These are phyloP conservation scores for Diglossa brunneiventris DNA, from an alignment of 2,113 vertebrate species.

Conservation along the genomic window DNA sequence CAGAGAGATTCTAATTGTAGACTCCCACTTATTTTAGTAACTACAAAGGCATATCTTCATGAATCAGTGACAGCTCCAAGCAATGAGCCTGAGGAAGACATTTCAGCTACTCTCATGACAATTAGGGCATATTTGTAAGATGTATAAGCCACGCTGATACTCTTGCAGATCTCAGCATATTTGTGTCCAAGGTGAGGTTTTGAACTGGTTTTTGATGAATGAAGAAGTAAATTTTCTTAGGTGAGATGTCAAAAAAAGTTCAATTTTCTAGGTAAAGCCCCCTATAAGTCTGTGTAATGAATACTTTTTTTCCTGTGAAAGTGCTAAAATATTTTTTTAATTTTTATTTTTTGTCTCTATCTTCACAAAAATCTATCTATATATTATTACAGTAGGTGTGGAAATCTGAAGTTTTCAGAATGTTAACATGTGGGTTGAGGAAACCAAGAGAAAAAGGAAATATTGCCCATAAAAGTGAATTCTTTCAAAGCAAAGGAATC, in stretches of 20 bases:
- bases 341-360: neutral
- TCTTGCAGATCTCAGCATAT: neutral
- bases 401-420: neutral
- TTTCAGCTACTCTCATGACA: neutral
- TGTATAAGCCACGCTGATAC: neutral
- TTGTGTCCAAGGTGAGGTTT: neutral
- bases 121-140: neutral
- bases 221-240: neutral
- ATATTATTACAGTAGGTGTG: neutral
- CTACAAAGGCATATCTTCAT: neutral
- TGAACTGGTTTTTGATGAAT: neutral
- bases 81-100: neutral
- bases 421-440: fast-evolving
- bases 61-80: neutral
- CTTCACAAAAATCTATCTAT: neutral
- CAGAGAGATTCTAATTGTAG: neutral
- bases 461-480: neutral
- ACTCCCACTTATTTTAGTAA: neutral
- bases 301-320: neutral
- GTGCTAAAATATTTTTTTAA: neutral
- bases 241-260: neutral
- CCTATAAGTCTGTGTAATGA: neutral
- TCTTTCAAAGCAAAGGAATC: neutral
- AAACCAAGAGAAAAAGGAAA: neutral
- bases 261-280: neutral